Percentiles rank a stretch among this genome's conserved stretches.
These are phyloP conservation scores for Engraulis encrasicolus DNA, from an alignment of 2,113 vertebrate genomes.

Conservation along the genomic window DNA sequence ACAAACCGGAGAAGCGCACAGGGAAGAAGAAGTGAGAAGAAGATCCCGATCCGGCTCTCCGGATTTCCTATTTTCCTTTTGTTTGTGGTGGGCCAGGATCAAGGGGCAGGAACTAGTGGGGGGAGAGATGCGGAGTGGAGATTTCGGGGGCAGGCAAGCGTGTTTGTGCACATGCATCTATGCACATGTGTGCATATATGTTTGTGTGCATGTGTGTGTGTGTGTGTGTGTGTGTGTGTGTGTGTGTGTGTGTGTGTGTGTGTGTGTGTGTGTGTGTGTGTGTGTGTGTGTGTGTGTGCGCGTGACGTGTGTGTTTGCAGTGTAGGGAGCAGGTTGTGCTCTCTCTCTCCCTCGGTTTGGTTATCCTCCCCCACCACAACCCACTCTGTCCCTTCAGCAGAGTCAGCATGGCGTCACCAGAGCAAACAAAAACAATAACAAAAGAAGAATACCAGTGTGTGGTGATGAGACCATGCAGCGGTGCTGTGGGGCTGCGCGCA, in stretches of 20 bases:
- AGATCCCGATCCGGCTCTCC: background rate
- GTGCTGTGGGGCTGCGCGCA: conserved; percentile 27
- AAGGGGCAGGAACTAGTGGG: background rate
- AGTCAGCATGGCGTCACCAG: background rate
- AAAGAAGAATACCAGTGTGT: background rate
- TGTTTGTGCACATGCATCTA: too few relatives aligned
- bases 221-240: background rate
- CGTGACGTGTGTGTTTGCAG: background rate
- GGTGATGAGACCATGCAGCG: conserved; percentile 25
- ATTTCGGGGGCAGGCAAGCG: too few relatives aligned
- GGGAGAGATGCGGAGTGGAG: background rate
- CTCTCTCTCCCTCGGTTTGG: background rate
- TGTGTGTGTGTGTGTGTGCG: background rate
- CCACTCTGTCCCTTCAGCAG: conserved; percentile 31
- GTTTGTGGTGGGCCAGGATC: conserved; percentile 22
- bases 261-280: background rate
- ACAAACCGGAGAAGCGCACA: conserved; percentile 79
- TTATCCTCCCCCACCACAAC: background rate
- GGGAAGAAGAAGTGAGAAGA: conserved; percentile 85
- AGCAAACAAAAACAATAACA: too few relatives aligned
- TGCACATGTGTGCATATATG: background rate
- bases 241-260: background rate
- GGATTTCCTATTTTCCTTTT: background rate
- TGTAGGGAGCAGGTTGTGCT: background rate
- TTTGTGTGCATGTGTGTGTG: background rate